Percentiles rank a stretch among this genome's conserved stretches.
These are phyloP conservation scores for Protonibea diacanthus DNA, from an alignment of 2,797 vertebrate genomes.

Conservation along the genomic window DNA sequence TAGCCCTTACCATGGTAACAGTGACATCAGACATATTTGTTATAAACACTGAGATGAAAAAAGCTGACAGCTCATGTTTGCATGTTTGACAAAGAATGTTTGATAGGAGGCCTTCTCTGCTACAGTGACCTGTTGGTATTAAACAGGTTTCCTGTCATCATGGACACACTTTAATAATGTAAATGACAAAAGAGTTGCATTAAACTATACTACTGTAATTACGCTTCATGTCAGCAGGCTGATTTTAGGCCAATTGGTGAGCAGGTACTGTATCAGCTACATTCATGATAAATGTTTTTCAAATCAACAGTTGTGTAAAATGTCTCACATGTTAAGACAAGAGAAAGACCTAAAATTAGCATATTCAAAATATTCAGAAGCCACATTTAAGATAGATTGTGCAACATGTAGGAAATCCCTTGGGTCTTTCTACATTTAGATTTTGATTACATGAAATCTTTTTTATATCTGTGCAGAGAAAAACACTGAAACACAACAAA, in stretches of 20 bases:
- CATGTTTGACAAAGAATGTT: not conserved
- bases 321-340: not conserved
- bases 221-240: not conserved
- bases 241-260: not conserved
- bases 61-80: not conserved
- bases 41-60: constrained; percentile 3
- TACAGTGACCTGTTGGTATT: not conserved
- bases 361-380: not conserved
- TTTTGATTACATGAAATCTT: not conserved
- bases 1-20: not conserved
- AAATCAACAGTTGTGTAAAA: not conserved
- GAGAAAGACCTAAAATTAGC: not conserved
- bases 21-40: not conserved
- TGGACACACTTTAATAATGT: not conserved
- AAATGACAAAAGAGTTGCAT: not conserved
- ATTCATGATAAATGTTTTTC: not conserved
- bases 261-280: no score
- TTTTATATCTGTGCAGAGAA: not conserved
- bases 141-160: not conserved
- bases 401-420: no score
- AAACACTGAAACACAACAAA: not conserved
- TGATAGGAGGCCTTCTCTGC: not conserved
- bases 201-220: no score
- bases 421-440: not conserved
- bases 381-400: not conserved